Conservation (phyloP, 2,113 vertebrate genomes). For the Crypturellus undulatus region DNA sequence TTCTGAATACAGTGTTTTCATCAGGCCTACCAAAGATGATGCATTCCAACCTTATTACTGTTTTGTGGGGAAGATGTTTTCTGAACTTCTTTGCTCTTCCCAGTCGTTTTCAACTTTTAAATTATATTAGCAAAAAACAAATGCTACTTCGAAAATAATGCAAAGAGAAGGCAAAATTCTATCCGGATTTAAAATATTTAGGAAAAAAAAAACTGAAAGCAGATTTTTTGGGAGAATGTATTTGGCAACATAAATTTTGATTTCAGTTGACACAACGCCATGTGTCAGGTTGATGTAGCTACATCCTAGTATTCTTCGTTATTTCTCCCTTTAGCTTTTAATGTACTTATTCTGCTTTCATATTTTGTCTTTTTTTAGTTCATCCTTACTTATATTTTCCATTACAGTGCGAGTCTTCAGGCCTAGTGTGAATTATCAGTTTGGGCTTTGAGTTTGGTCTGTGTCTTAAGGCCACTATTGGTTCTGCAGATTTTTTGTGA, state of each 20-base stretch:
- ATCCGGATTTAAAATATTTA: background rate
- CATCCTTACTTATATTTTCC: accelerated
- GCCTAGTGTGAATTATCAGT: background rate
- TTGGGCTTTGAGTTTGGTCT: background rate
- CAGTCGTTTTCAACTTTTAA: background rate
- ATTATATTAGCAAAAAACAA: background rate
- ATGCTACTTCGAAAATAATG: slow-evolving; percentile 1
- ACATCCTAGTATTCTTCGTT: background rate
- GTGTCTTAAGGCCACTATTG: background rate
- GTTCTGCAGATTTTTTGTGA: background rate
- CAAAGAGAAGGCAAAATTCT: background rate
- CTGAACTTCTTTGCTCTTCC: background rate
- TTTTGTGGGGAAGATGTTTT: background rate
- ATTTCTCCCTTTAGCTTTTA: background rate
- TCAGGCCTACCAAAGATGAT: background rate
- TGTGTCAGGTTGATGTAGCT: background rate
- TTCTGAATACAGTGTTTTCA: background rate
- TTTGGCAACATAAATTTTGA: background rate
- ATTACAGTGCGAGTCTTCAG: background rate
- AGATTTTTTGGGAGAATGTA: background rate
- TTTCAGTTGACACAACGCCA: background rate
- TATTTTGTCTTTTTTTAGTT: accelerated
- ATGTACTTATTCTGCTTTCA: background rate
- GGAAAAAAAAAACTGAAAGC: background rate
- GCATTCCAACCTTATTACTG: background rate